phyloP scores from a whole-genome alignment of 2,888 invertebrate genomes.

The Sabatieria punctata region DNA sequence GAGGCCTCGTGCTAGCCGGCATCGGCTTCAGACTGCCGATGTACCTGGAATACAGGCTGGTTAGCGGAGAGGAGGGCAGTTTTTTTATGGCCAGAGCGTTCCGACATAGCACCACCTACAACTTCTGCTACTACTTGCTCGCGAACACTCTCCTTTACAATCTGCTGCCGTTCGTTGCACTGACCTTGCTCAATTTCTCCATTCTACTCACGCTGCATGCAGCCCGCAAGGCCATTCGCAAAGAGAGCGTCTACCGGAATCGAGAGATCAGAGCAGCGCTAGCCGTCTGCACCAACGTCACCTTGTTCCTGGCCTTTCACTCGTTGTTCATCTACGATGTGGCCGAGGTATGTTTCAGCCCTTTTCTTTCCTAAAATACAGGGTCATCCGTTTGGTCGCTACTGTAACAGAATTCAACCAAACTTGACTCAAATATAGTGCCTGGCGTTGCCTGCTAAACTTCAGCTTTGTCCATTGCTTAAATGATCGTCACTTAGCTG shows the following conservation, averaged over 20 bases:
- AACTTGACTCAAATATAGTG: no score
- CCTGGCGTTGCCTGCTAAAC: no score
- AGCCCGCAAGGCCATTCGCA: not conserved
- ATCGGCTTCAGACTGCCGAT: slow-evolving; percentile 1
- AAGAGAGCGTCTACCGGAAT: not conserved
- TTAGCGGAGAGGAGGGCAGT: not conserved
- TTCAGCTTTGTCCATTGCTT: no score
- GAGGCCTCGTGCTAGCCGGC: not conserved
- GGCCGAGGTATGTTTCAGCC: no score
- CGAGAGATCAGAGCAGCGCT: slow-evolving; percentile 3
- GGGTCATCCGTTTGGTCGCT: no score
- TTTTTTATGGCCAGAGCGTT: not conserved
- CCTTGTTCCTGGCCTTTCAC: slow-evolving; percentile 5
- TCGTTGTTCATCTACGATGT: slow-evolving; percentile 6
- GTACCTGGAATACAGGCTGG: not conserved
- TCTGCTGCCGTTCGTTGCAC: not conserved
- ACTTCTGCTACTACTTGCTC: not conserved
- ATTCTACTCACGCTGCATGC: not conserved
- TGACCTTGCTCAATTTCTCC: slow-evolving; percentile 1
- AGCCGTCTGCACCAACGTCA: slow-evolving; percentile 2
- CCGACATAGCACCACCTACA: not conserved
- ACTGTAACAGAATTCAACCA: no score
- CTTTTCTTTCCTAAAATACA: no score
- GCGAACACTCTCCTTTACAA: not conserved
- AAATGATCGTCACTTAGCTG: no score